Base-by-base conservation (phyloP, 2,113 vertebrate species). In the Trogon surrucura region DNA sequence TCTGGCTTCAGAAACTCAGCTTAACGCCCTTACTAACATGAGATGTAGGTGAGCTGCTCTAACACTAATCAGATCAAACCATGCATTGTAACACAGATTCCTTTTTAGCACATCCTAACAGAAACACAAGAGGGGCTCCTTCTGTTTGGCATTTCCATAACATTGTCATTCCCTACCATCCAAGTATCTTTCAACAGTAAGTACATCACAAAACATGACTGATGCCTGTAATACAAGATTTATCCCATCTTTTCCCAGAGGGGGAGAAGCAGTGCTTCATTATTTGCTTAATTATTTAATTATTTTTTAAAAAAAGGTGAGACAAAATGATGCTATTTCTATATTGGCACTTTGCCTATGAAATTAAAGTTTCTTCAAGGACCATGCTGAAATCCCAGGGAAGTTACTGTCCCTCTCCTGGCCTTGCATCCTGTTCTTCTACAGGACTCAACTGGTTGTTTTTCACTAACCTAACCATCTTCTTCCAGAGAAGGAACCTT, bases 51-150 rank as follows among this genome's bases (percentile, higher is more conserved):
- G 2, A 91, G 80, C 70, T 90, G 78, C 27, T 26, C 67, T 57
- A 71, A 23, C 0, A 0, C 71, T 62, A 47, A 78, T 66, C 69
- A 4, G 2, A 34, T 45, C 0, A 0, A 93, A n/a, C 36, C 56
- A 34, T 13, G 47, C 14, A 1, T 74, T 89, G 8, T 15, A 57
- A 60, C 29, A 65, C 11, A 36, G 10, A 70, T 48, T 66, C 45
- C 36, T 64, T 56, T 85, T 32, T 16, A 74, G 56, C 19, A 7
- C 61, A 25, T 67, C 67, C 30, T 75, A 32, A 74, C 0, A 78
- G 85, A 79, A 38, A 41, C n/a, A 67, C 17, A 56, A 48, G 74
- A 83, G 32, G 30, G 47, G 16, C 53, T 91, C 77, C 57, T 74
- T 56, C 90, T 80, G 38, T 44, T 45, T 61, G 19, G 23, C 1